Conservation (phyloP, 2,797 vertebrate species). For the Coracias cyanogaster region DNA sequence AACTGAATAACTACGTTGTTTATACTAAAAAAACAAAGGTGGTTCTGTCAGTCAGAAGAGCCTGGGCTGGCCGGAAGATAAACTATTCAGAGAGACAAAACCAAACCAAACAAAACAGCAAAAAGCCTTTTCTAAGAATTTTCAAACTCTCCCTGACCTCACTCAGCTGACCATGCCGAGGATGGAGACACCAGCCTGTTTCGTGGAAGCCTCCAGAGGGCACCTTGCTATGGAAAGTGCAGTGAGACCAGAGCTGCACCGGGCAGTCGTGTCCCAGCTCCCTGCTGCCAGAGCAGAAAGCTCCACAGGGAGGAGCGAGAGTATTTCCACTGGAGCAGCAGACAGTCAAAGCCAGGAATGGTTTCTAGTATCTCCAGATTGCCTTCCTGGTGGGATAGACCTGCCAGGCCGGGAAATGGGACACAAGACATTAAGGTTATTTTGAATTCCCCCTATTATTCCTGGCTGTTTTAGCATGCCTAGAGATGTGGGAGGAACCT, state of each 20-base stretch:
- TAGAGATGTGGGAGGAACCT: not conserved
- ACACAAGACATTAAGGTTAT: not conserved
- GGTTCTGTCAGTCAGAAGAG: not conserved
- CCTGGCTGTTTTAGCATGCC: not conserved
- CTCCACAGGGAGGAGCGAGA: not conserved
- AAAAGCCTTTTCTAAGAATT: not conserved
- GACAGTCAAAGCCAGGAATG: not conserved
- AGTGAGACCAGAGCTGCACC: not conserved
- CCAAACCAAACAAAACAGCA: not conserved
- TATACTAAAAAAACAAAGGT: not conserved
- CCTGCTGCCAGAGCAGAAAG: slow-evolving; percentile 2
- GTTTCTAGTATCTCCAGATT: not conserved
- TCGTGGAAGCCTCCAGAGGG: not conserved
- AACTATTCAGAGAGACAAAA: not conserved
- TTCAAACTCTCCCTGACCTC: not conserved
- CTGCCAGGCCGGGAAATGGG: not conserved
- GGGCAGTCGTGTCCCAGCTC: not conserved
- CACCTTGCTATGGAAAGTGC: fast-evolving
- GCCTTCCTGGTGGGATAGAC: not conserved
- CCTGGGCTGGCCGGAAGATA: not conserved
- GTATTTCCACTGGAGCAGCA: not conserved
- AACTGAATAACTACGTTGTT: not conserved
- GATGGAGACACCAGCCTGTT: not conserved
- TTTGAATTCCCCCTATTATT: not conserved
- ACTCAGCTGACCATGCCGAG: fast-evolving